Evolutionary conservation across 2,797 vertebrate species (phyloP).

Genomic region (Cossypha caffra): DNA sequence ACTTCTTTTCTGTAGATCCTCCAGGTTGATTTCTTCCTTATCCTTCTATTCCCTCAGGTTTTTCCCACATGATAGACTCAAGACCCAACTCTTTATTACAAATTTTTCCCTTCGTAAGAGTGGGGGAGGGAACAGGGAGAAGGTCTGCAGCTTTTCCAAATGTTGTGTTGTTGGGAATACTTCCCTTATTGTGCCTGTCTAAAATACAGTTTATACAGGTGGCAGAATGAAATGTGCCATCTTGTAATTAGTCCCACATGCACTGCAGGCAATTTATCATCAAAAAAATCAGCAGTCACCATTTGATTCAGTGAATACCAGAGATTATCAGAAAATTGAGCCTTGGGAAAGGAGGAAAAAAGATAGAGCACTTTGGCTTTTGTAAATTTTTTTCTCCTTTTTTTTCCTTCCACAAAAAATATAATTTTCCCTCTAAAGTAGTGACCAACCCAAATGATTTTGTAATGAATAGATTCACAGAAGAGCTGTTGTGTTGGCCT

Average conservation of each 20-base stretch:
- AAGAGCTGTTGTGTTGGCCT: background rate
- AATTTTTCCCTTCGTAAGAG: background rate
- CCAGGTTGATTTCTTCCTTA: slow-evolving; percentile 37
- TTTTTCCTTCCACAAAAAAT: background rate
- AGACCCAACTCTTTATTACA: background rate
- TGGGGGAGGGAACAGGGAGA: background rate
- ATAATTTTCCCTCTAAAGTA: background rate
- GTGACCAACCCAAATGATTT: slow-evolving; percentile 31
- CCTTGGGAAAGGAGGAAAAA: background rate
- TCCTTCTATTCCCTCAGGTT: slow-evolving; percentile 36
- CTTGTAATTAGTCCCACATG: slow-evolving; percentile 78
- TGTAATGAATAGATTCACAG: slow-evolving; percentile 40
- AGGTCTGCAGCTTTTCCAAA: slow-evolving; percentile 38
- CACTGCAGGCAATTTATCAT: slow-evolving; percentile 74
- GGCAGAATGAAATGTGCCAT: slow-evolving; percentile 73
- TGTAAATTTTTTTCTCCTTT: background rate
- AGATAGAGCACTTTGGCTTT: background rate
- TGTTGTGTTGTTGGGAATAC: slow-evolving; percentile 30
- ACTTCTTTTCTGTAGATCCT: slow-evolving; percentile 24
- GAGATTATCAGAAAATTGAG: slow-evolving; percentile 51
- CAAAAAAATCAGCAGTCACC: slow-evolving; percentile 76
- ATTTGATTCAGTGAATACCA: slow-evolving; percentile 55
- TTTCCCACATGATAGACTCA: slow-evolving; percentile 12
- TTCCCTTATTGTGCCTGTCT: slow-evolving; percentile 60
- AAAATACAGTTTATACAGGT: slow-evolving; percentile 73